These are phyloP conservation scores for Nymphalis urticae DNA, from an alignment of 2,888 invertebrate genomes.

Conservation along the genomic window DNA sequence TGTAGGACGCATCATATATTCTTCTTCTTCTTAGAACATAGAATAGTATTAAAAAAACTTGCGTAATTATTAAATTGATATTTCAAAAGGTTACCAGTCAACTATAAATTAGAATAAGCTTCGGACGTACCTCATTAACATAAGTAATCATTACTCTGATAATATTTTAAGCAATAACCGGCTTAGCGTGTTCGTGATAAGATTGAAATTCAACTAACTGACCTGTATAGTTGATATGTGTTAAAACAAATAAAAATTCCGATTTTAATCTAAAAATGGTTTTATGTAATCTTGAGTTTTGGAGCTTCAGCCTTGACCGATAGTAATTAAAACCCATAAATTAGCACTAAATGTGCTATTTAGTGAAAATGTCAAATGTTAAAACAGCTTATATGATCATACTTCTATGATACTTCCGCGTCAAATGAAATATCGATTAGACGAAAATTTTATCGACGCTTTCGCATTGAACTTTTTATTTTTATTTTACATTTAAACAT, in stretches of 20 bases:
- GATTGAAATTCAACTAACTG: conserved; percentile 10
- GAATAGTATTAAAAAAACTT: not conserved
- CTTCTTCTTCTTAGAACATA: too few species aligned
- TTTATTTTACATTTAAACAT: not conserved
- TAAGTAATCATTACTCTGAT: conserved; percentile 24
- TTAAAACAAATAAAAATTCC: conserved; percentile 8
- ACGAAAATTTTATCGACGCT: too few species aligned
- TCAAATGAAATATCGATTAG: not conserved
- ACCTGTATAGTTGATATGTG: conserved; percentile 15
- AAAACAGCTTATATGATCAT: not conserved
- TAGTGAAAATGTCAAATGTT: conserved; percentile 14
- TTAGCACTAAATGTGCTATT: conserved; percentile 23
- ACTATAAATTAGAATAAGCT: conserved; percentile 28
- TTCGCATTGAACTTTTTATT: not conserved
- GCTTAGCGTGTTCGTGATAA: not conserved
- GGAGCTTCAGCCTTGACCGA: conserved; percentile 38
- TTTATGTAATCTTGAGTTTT: conserved; percentile 25
- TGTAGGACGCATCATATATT: too few species aligned
- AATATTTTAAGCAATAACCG: conserved; percentile 7
- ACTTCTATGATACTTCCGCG: not conserved
- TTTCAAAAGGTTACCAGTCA: conserved; percentile 31
- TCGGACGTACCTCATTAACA: conserved; percentile 27
- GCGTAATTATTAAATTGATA: not conserved
- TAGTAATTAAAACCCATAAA: conserved; percentile 28
- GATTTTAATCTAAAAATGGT: conserved; percentile 27